Conservation (phyloP, 2,888 invertebrate genomes). For the Napeogenes inachia region DNA sequence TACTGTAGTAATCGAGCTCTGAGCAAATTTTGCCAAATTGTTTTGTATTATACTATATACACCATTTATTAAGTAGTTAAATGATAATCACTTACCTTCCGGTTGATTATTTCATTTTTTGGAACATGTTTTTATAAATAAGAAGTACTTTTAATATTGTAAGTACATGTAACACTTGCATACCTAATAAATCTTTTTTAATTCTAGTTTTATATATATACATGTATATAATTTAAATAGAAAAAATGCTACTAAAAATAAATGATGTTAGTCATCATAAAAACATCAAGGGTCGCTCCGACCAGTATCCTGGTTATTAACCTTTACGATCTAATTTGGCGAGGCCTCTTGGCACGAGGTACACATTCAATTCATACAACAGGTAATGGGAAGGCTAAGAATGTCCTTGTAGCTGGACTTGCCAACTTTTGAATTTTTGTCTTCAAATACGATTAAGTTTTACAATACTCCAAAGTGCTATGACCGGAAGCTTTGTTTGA, state of each 20-base stretch:
- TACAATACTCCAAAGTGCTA: slow-evolving; percentile 4
- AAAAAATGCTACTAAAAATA: not conserved
- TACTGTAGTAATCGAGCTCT: too few species aligned
- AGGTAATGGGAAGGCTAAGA: slow-evolving; percentile 42
- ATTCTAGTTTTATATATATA: too few species aligned
- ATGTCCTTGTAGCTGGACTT: slow-evolving; percentile 27
- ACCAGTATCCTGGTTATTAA: slow-evolving; percentile 51
- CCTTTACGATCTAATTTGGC: slow-evolving; percentile 72
- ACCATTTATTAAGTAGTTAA: too few species aligned
- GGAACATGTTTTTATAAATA: too few species aligned
- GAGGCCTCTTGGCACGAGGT: slow-evolving; percentile 56
- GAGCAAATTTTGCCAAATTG: too few species aligned
- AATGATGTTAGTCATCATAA: slow-evolving; percentile 25
- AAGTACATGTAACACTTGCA: too few species aligned
- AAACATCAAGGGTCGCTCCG: slow-evolving; percentile 34
- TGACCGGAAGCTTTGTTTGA: not conserved
- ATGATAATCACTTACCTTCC: too few species aligned
- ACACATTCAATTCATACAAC: slow-evolving; percentile 51
- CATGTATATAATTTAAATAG: not conserved
- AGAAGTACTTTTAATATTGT: too few species aligned
- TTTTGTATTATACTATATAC: too few species aligned
- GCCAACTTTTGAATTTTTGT: slow-evolving; percentile 31
- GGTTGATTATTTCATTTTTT: too few species aligned
- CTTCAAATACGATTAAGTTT: slow-evolving; percentile 17
- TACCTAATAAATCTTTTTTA: too few species aligned